Conservation (phyloP, 64 coral and sea anemone species). For the Porites australiensis region DNA sequence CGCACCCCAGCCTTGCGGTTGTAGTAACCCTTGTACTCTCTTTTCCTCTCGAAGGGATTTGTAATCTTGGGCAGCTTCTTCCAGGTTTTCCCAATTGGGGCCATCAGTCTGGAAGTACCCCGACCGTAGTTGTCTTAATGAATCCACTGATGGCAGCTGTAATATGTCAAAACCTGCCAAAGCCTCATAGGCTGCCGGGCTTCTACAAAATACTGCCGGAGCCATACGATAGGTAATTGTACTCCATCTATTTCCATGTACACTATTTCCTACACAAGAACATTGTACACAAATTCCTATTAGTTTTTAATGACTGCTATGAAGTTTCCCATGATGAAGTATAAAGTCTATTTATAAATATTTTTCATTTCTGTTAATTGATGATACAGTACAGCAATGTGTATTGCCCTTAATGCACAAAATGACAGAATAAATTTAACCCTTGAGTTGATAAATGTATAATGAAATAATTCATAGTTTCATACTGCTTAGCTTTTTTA, state of each 20-base stretch:
- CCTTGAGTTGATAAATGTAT: no score
- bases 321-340: no score
- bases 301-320: no score
- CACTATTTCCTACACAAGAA: constrained; percentile 27
- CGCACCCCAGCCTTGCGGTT: not conserved
- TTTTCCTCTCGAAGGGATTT: not conserved
- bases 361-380: no score
- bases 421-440: no score
- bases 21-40: not conserved
- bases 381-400: no score
- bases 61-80: not conserved
- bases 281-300: no score
- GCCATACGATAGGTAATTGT: constrained; percentile 34
- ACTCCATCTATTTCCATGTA: constrained; percentile 26
- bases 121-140: constrained; percentile 35
- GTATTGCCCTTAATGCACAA: no score
- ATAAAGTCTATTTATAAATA: no score
- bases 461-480: no score
- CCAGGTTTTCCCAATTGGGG: not conserved
- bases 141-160: constrained; percentile 43
- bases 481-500: no score
- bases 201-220: constrained; percentile 35
- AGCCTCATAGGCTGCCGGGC: constrained; percentile 52
- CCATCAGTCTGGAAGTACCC: constrained; percentile 15
- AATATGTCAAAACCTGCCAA: constrained; percentile 29